Evolutionary conservation across 2,797 vertebrate genomes (phyloP), one percentile per base, ranked within the genome.

Genomic region (Artibeus lituratus): DNA sequence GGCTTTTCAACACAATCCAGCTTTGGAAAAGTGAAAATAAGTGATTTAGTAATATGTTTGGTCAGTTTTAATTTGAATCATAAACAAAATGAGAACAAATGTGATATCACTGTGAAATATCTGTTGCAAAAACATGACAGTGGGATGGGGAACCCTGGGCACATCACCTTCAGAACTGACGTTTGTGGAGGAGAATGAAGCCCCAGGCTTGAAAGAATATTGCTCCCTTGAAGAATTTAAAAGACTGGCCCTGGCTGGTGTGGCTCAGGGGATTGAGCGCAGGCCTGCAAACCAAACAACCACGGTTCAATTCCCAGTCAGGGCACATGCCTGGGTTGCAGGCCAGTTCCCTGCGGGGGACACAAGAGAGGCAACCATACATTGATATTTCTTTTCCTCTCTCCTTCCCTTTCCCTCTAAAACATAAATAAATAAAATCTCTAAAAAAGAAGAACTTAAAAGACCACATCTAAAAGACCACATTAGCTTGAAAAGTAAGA

Each of bases 11-110:
- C 32, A 9, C 74, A 85, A 72, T 70, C 32, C 37, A 69, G 19
- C 53, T 74, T 76, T 72, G 87, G 77, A 55, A 73, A 86, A 69
- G 69, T 96, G 74, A 91, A 89, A 89, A 47, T 78, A 73, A 84
- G 44, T 78, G 77, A 49, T 11, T 62, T 76, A 39, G 65, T 57
- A 39, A 65, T 14, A 29, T 42, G 78, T 77, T 83, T 70, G 44
- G 10, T 55, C 47, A 55, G 5, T 77, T 87, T 94, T 86, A 3
- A 26, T 69, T 39, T 81, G 87, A 78, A 35, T 80, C 55, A 44
- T 87, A 70, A 96, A 78, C 92, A 90, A 94, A 96, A 42, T 4
- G 12, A 67, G 35, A 49, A 49, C 35, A 47, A 44, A 26, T 1
- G 16, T 37, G 55, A 32, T 14, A 4, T 92, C 32, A 26, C 32